Evolutionary conservation across 2,888 invertebrate species (phyloP).

Genomic region (Busseola fusca): DNA sequence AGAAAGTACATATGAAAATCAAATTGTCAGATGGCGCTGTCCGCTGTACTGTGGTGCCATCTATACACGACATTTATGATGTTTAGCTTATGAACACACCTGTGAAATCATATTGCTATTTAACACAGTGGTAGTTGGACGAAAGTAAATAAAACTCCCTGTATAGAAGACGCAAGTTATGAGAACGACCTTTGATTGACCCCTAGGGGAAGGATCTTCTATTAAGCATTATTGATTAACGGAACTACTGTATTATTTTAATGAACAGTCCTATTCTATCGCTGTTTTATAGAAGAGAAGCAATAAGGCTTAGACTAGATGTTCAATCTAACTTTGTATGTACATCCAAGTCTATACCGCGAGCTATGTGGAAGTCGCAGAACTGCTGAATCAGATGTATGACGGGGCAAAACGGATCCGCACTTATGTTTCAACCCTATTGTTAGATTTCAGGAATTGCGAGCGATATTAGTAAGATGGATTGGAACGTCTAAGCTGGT

Average conservation of each 20-base stretch:
- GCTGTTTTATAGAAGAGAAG: conserved; percentile 10
- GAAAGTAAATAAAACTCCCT: conserved; percentile 47
- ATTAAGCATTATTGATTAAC: conserved; percentile 38
- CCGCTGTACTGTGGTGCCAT: too few relatives aligned
- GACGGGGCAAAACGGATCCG: conserved; percentile 41
- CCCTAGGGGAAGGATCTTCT: conserved; percentile 32
- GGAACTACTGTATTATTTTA: conserved; percentile 30
- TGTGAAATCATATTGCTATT: too few relatives aligned
- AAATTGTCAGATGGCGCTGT: too few relatives aligned
- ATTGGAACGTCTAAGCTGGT: conserved; percentile 28
- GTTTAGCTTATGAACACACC: too few relatives aligned
- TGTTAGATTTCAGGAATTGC: conserved; percentile 36
- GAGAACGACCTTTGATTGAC: conserved; percentile 23
- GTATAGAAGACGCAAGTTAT: conserved; percentile 27
- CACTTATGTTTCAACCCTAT: conserved; percentile 30
- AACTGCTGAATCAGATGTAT: conserved; percentile 43
- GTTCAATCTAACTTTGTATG: conserved; percentile 52
- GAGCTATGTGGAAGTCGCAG: conserved; percentile 41
- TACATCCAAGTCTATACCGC: conserved; percentile 30
- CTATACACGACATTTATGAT: too few relatives aligned
- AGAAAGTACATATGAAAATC: too few relatives aligned
- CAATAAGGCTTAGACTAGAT: conserved; percentile 33
- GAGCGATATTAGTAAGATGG: conserved; percentile 22
- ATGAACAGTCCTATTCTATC: not conserved
- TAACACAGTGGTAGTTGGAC: not conserved